Evolutionary conservation across 2,113 vertebrate species (phyloP).

Genomic region (Panthera tigris): DNA sequence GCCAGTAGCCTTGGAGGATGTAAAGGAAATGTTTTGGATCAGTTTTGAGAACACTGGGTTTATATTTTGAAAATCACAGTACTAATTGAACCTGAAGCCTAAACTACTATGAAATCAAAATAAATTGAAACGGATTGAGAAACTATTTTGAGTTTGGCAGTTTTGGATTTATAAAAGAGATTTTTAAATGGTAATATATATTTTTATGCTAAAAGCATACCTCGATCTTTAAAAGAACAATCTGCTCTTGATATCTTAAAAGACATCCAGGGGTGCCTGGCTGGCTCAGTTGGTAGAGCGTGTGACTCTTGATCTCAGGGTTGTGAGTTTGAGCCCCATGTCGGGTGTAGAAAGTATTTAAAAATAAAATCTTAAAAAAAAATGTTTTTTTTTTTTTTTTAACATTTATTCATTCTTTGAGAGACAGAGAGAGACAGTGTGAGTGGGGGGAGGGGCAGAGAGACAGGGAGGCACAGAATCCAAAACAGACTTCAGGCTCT

Average conservation of each 20-base stretch:
- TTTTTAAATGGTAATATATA: not conserved
- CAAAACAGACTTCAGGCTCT: too few relatives aligned
- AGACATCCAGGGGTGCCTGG: not conserved
- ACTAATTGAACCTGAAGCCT: not conserved
- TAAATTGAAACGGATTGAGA: not conserved
- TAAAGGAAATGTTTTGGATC: not conserved
- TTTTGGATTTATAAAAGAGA: not conserved
- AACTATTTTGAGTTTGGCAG: not conserved
- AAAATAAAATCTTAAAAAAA: not conserved
- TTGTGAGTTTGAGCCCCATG: not conserved
- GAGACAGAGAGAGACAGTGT: too few relatives aligned
- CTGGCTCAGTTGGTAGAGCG: not conserved
- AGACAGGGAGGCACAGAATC: too few relatives aligned
- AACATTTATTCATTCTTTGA: too few relatives aligned
- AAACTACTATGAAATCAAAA: conserved; percentile 11
- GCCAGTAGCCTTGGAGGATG: not conserved
- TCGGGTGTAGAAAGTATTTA: not conserved
- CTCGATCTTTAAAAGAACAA: not conserved
- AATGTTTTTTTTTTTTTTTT: not conserved
- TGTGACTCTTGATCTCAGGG: not conserved
- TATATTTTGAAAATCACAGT: not conserved
- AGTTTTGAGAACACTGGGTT: not conserved
- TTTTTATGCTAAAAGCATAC: not conserved
- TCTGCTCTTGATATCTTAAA: conserved; percentile 31
- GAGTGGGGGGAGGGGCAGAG: too few relatives aligned